These are phyloP conservation scores for Vespertilio murinus DNA, from an alignment of 2,797 vertebrate genomes.

Conservation along the genomic window DNA sequence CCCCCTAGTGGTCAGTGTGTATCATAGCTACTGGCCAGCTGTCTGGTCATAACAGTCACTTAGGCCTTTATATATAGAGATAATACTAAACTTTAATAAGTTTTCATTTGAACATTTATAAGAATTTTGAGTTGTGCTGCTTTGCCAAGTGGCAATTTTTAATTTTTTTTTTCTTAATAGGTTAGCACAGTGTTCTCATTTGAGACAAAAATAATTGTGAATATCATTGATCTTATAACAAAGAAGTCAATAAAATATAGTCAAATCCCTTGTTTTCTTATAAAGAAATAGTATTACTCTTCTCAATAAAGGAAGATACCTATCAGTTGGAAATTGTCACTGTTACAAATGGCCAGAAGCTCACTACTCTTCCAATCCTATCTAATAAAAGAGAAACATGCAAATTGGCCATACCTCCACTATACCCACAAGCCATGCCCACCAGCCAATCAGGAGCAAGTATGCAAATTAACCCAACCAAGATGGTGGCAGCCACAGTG, in stretches of 20 bases:
- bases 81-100: background rate
- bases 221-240: background rate
- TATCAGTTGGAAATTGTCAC: background rate
- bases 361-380: background rate
- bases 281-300: background rate
- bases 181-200: background rate
- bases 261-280: background rate
- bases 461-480: too few relatives aligned
- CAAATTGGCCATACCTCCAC: too few relatives aligned
- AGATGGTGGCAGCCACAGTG: too few relatives aligned
- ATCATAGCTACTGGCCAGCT: too few relatives aligned
- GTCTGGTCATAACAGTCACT: too few relatives aligned
- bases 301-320: background rate
- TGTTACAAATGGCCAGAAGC: background rate
- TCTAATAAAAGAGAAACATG: too few relatives aligned
- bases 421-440: too few relatives aligned
- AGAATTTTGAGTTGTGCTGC: background rate
- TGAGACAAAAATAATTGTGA: constrained; percentile 17
- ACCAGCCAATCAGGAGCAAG: too few relatives aligned
- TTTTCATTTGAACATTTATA: background rate
- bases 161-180: constrained; percentile 1
- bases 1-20: too few relatives aligned
- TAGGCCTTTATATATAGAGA: background rate
- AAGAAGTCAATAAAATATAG: background rate
- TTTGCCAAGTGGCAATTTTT: background rate